Conservation (phyloP, 2,113 vertebrate genomes). For the Abramis brama region DNA sequence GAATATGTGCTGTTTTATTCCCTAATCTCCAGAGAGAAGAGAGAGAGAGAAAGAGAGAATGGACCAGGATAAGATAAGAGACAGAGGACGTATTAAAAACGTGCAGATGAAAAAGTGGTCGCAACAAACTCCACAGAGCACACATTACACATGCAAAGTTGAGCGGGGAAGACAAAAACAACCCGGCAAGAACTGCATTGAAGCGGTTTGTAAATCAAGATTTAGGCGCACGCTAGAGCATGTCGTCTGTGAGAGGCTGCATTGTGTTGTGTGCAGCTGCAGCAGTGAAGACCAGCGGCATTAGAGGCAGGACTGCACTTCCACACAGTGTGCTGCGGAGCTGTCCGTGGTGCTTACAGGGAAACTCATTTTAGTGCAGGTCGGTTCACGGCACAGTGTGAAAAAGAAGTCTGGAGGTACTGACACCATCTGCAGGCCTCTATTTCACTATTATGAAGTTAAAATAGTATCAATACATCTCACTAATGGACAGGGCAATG, state of each 20-base stretch:
- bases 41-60: conserved; percentile 40
- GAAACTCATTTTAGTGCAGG: not conserved
- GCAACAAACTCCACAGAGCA: not conserved
- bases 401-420: not conserved
- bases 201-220: conserved; percentile 5
- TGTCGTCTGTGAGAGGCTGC: not conserved
- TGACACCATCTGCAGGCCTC: not conserved
- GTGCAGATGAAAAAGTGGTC: conserved; percentile 27
- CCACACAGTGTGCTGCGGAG: not conserved
- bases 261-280: not conserved
- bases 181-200: not conserved
- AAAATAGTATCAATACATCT: not conserved
- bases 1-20: conserved; percentile 59
- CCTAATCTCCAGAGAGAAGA: conserved; percentile 70
- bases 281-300: not conserved
- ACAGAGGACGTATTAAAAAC: not conserved
- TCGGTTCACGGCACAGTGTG: not conserved
- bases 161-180: not conserved
- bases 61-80: conserved; percentile 43
- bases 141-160: not conserved
- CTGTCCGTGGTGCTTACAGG: conserved; percentile 48
- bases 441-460: not conserved
- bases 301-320: not conserved
- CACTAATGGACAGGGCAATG: not conserved
- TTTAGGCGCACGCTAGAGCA: not conserved